phyloP scores from a whole-genome alignment of 2,113 vertebrate species.

The Rhinoderma darwinii region DNA sequence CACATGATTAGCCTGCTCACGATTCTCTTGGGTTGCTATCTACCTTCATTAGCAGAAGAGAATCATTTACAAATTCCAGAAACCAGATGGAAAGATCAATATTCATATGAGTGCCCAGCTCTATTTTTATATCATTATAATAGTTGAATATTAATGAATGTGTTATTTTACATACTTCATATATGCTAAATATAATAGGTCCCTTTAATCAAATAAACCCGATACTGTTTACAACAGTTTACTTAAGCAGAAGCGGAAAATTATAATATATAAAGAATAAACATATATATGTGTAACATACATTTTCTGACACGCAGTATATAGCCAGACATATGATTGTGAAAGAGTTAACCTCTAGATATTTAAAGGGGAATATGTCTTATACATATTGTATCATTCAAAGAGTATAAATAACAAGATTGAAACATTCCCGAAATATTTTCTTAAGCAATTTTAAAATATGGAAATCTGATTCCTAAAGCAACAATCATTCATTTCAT shows the following conservation, averaged over 20 bases:
- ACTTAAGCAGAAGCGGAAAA: background rate
- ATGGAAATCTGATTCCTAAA: constrained; percentile 65
- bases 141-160: background rate
- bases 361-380: background rate
- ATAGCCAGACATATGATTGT: background rate
- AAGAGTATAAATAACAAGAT: background rate
- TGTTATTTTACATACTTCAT: background rate
- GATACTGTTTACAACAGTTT: background rate
- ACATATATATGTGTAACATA: no score
- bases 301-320: no score
- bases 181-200: background rate
- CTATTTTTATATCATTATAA: constrained; percentile 23
- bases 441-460: constrained; percentile 61
- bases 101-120: background rate
- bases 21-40: constrained; percentile 46
- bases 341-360: background rate
- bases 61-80: constrained; percentile 40
- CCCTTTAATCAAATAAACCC: background rate
- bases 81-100: constrained; percentile 49
- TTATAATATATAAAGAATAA: background rate
- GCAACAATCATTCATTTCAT: constrained; percentile 64
- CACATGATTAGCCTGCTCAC: constrained; percentile 35
- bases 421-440: background rate
- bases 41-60: constrained; percentile 48
- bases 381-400: background rate